Conservation (phyloP, 2,888 invertebrate genomes). For the Cephus pulcher region DNA sequence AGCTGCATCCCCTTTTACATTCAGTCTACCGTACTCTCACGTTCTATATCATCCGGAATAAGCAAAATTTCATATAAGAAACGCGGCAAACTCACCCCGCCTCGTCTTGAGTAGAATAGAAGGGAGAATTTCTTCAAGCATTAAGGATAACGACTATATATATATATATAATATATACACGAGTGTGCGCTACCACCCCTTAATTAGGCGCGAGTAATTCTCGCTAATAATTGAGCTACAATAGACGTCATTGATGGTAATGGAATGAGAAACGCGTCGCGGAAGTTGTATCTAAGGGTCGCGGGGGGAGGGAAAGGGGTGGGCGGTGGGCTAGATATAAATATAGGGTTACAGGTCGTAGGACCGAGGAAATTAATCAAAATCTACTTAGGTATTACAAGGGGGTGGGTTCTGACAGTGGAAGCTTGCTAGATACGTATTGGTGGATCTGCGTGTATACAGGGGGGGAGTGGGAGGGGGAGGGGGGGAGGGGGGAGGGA, state of each 20-base stretch:
- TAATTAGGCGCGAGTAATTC: not conserved
- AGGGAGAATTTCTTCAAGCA: not conserved
- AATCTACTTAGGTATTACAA: constrained; percentile 8
- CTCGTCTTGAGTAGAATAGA: not conserved
- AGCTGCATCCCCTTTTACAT: not conserved
- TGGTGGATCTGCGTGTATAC: not conserved
- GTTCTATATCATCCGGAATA: not conserved
- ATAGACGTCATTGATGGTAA: not conserved
- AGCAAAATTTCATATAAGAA: not conserved
- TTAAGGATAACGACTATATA: not conserved
- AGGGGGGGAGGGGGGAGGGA: too few relatives aligned
- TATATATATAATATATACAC: too few relatives aligned
- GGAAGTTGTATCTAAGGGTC: not conserved
- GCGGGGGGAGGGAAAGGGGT: not conserved
- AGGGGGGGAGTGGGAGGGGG: too few relatives aligned
- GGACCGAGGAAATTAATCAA: constrained; percentile 14
- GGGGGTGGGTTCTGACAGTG: not conserved
- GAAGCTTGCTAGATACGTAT: not conserved
- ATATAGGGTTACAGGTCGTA: not conserved
- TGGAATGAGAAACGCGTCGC: not conserved
- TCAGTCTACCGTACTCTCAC: not conserved
- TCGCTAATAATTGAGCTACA: not conserved
- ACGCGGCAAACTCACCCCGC: not conserved
- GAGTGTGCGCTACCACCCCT: not conserved
- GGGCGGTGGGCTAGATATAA: not conserved